phyloP scores from a whole-genome alignment of 2,113 vertebrate genomes.

The Hippocampus comes region DNA sequence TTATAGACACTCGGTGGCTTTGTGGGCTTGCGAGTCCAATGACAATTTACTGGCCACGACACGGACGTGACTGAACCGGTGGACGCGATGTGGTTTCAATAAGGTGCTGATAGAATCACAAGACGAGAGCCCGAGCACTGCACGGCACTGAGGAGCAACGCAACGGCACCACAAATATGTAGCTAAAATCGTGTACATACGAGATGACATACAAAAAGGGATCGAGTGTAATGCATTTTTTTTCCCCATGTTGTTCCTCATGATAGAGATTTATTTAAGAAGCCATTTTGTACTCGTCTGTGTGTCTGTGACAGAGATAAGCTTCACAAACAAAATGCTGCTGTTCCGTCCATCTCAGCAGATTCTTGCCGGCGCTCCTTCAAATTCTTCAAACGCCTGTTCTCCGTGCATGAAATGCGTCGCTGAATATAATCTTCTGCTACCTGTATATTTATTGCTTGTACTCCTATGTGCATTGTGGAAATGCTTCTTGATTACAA shows the following conservation, averaged over 20 bases:
- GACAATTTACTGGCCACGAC: constrained; percentile 27
- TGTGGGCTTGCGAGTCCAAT: not conserved
- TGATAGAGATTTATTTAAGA: constrained; percentile 47
- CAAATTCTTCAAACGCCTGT: constrained; percentile 14
- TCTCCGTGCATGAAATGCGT: constrained; percentile 28
- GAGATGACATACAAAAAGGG: constrained; percentile 54
- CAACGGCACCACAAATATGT: constrained; percentile 33
- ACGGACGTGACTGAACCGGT: constrained; percentile 18
- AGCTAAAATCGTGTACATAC: constrained; percentile 55
- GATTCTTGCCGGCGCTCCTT: constrained; percentile 45
- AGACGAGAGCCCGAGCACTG: constrained; percentile 40
- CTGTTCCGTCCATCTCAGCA: constrained; percentile 48
- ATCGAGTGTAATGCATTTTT: constrained; percentile 38
- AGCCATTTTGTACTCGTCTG: constrained; percentile 33
- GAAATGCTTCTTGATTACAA: constrained; percentile 27
- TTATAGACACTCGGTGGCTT: constrained; percentile 26
- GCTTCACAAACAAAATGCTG: constrained; percentile 52
- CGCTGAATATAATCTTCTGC: constrained; percentile 45
- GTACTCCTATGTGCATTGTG: constrained; percentile 45
- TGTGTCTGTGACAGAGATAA: constrained; percentile 58
- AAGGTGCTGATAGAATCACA: not conserved
- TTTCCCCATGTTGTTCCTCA: constrained; percentile 64
- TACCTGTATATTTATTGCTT: constrained; percentile 65
- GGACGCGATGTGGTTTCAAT: constrained; percentile 7
- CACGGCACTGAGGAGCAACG: constrained; percentile 38